Evolutionary conservation across 2,113 vertebrate genomes (phyloP), one percentile per base, ranked within the genome.

Genomic region (Natator depressus): DNA sequence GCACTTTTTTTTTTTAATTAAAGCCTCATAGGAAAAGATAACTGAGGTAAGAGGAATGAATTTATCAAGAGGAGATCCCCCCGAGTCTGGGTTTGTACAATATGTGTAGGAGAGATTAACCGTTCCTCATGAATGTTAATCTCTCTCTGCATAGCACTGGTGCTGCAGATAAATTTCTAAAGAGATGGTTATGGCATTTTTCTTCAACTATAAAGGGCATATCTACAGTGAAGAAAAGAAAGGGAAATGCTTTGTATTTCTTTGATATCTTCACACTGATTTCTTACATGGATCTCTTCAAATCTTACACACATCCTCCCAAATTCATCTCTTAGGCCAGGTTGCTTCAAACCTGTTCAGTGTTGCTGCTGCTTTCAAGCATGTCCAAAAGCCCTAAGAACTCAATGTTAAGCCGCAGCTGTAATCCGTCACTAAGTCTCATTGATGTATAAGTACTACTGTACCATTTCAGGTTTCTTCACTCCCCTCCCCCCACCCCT

Each of bases 121-220:
- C 55, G 0, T 55, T 87, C 10, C 86, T 95, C 49, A 3, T 1
- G 47, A 57, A 1, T 57, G 72, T 31, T 0, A 0, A 1, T 72
- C 10, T 89, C 10, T 89, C 42, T 24, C 50, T 88, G 59, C 27
- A 6, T 85, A 2, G 1, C 6, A 4, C 57, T 54, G 20, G 5
- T 54, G 35, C n/a, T 83, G 8, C 50, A 84, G 59, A 65, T 83
- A 79, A 85, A 46, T 62, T 62, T 31, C 57, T 84, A 35, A 49
- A 79, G 53, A 69, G 3, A 46, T 51, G 8, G 16, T 38, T 4
- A 10, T 69, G 3, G 42, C 85, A 72, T 47, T 72, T 92, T 89
- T 76, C 88, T 49, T 22, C 31, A 76, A 9, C 51, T 17, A 57
- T 91, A 53, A 38, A 51, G 88, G 55, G 24, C 11, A 25, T 27